These are phyloP conservation scores for Hydractinia echinata DNA, from an alignment of 30 jellyfish, hydroid and myxozoan genomes.

Conservation along the genomic window DNA sequence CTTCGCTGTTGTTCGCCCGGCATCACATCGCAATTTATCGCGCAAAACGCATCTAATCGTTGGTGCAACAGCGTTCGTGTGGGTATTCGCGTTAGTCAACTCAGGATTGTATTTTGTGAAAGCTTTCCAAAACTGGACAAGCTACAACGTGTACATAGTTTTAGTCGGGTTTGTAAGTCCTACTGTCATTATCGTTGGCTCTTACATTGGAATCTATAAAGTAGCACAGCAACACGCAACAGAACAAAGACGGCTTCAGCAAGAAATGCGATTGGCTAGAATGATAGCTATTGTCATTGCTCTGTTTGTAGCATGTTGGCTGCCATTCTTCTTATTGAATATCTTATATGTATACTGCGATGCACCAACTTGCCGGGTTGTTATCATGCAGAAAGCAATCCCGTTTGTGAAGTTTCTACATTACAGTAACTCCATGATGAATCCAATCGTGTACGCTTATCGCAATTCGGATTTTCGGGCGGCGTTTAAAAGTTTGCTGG, in stretches of 20 bases:
- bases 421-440: constrained; percentile 68
- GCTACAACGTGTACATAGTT: constrained; percentile 55
- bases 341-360: constrained; percentile 51
- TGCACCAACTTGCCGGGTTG: constrained; percentile 35
- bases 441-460: constrained; percentile 65
- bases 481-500: constrained; percentile 56
- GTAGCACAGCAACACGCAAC: constrained; percentile 49
- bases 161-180: constrained; percentile 54
- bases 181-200: constrained; percentile 39
- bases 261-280: constrained; percentile 70
- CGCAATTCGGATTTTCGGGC: constrained; percentile 62
- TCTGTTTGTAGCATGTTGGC: constrained; percentile 72
- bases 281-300: constrained; percentile 70
- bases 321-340: constrained; percentile 65
- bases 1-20: constrained; percentile 17
- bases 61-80: constrained; percentile 42
- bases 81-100: constrained; percentile 43
- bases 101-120: constrained; percentile 50
- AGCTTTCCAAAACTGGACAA: constrained; percentile 43
- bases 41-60: constrained; percentile 45
- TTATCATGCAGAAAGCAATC: constrained; percentile 29
- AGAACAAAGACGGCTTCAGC: constrained; percentile 56
- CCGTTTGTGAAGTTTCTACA: constrained; percentile 71
- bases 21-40: constrained; percentile 28
- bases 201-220: constrained; percentile 46